These are phyloP conservation scores for Parazoanthus darwini DNA, from an alignment of 92 coral and sea anemone genomes.

Conservation along the genomic window DNA sequence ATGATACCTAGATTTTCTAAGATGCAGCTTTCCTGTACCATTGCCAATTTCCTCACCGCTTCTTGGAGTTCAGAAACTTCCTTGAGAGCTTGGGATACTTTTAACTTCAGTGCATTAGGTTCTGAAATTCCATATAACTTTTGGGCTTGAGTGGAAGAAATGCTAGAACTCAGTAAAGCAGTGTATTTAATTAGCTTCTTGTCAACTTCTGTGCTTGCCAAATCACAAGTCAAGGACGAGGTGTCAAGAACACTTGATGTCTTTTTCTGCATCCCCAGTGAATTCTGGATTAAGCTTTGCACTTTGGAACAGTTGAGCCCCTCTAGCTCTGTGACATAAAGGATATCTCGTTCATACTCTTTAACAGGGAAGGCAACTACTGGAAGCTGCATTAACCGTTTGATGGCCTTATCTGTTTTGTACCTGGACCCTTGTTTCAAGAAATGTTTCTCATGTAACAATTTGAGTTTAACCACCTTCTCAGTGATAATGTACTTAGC, in stretches of 20 bases:
- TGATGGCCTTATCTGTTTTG: conserved; percentile 29
- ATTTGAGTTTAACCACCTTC: background rate
- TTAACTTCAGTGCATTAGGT: conserved; percentile 17
- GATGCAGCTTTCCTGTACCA: conserved; percentile 17
- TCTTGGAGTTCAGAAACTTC: conserved; percentile 28
- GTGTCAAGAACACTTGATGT: conserved; percentile 30
- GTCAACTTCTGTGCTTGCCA: conserved; percentile 47
- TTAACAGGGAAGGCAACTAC: conserved; percentile 39
- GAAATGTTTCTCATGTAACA: background rate
- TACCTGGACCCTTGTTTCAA: too few relatives aligned
- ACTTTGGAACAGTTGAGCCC: conserved; percentile 24
- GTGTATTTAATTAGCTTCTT: conserved; percentile 40
- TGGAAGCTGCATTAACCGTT: conserved; percentile 43
- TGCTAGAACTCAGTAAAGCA: conserved; percentile 22
- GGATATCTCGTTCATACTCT: too few relatives aligned
- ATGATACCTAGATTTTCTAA: conserved; percentile 6
- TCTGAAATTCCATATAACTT: conserved; percentile 48
- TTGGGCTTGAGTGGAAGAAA: conserved; percentile 37
- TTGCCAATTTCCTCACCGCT: conserved; percentile 18
- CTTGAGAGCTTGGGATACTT: conserved; percentile 41
- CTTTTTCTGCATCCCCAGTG: background rate
- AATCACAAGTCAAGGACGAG: conserved; percentile 35
- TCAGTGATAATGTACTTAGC: background rate
- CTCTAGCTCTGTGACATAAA: conserved; percentile 26
- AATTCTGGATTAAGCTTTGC: conserved; percentile 24